A percentile compares a stretch with the other conserved stretches of the same genome.
Conservation (phyloP, 2,113 vertebrate species). For the Oreochromis niloticus region DNA sequence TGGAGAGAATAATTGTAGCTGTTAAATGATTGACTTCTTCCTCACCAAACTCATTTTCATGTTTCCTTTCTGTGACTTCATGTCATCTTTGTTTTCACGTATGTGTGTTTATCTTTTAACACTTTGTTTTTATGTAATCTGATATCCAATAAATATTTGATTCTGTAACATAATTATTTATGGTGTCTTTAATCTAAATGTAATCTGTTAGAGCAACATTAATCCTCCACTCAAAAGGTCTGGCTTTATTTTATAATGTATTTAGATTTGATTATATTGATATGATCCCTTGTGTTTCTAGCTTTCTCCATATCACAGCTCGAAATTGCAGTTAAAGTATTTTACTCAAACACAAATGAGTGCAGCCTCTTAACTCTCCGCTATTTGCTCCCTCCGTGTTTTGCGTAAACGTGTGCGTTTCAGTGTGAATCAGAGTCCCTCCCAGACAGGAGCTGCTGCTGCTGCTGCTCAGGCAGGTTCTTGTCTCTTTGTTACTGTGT, state of each 20-base stretch:
- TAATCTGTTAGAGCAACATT: not conserved
- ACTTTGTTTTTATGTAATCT: not conserved
- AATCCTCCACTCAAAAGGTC: not conserved
- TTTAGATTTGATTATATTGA: not conserved
- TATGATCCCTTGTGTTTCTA: not conserved
- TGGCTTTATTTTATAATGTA: not conserved
- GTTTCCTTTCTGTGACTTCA: not conserved
- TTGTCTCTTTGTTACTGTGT: not conserved
- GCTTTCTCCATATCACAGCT: not conserved
- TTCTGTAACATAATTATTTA: not conserved
- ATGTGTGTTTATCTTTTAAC: not conserved
- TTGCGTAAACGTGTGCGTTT: slow-evolving; percentile 13
- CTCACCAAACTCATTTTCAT: not conserved
- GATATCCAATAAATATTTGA: not conserved
- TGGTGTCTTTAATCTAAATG: not conserved
- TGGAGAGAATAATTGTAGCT: not conserved
- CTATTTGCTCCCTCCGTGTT: not conserved
- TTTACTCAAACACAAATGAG: not conserved
- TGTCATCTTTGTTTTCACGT: not conserved
- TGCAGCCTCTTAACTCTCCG: not conserved
- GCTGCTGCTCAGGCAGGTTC: not conserved
- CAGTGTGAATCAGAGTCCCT: not conserved
- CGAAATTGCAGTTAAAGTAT: not conserved
- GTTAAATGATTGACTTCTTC: not conserved
- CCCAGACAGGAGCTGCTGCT: not conserved